Evolutionary conservation across 1,140 invertebrate species (phyloP), one percentile per base, ranked within the genome.

Genomic region (Calycopis cecrops): DNA sequence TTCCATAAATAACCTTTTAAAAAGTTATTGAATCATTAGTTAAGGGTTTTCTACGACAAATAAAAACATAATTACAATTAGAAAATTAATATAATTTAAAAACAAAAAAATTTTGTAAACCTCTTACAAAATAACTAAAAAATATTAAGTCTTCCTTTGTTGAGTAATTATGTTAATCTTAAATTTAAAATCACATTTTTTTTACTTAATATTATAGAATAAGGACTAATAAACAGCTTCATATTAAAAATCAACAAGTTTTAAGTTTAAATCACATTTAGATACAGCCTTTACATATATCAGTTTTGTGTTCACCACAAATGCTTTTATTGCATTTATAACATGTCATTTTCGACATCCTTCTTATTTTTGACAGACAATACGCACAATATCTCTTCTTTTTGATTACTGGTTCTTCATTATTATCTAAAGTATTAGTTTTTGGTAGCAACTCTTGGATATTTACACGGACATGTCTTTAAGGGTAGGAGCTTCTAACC

Each of bases 261-360:
- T 38, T 38, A 11, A 38, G 37, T 38, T 38, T 38, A 38, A 38
- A 38, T 38, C 37, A 38, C 37, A 38, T 38, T 38, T 38, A 38
- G 37, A 38, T 48, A 48, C 51, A 53, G 35, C 35, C 51, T 59
- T 48, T 42, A 44, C 52, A 59, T 34, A 59, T 55, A 48, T 59
- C 47, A 54, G 44, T 53, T 35, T 59, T 54, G 37, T 59, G 57
- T 35, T 59, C 42, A 35, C 52, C 33, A 35, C 51, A 59, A 59
- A 59, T 54, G 33, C 17, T 28, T 49, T 53, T 53, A 48, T 59
- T 53, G 35, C 57, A 59, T 55, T 59, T 59, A 14, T 50, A 54
- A 47, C 58, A 55, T 17, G 35, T 40, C 35, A 35, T 48, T 42
- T 44, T 59, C 48, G 52, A 47, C 44, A 49, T 59, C 52, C 52